Evolutionary conservation across 2,888 invertebrate species (phyloP).

Genomic region (Latrodectus elegans): DNA sequence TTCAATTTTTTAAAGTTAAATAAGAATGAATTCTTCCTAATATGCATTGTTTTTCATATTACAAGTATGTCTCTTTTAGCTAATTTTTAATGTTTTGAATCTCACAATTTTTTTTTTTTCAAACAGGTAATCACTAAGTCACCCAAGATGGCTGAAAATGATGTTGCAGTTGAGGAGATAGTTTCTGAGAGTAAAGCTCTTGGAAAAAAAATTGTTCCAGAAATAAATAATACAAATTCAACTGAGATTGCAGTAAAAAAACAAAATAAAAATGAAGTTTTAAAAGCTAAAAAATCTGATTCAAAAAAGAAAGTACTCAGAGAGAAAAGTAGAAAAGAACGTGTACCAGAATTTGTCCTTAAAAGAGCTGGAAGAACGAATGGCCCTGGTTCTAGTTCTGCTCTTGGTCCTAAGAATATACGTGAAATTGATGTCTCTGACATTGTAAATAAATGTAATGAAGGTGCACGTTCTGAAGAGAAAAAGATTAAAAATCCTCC

Average conservation of each 20-base stretch:
- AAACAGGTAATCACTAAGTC: not conserved
- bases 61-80: not conserved
- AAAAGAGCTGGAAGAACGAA: not conserved
- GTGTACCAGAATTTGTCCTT: too few species aligned
- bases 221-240: not conserved
- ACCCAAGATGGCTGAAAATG: constrained; percentile 23
- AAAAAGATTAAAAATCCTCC: too few species aligned
- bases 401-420: too few species aligned
- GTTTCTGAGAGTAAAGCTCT: constrained; percentile 77
- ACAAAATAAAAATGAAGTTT: too few species aligned
- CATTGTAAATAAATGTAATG: rapidly evolving
- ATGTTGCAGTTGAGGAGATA: constrained; percentile 83
- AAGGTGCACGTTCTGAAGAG: not conserved
- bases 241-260: too few species aligned
- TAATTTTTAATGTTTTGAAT: not conserved
- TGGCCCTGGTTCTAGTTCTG: not conserved
- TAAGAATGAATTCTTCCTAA: too few species aligned
- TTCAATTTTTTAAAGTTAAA: too few species aligned
- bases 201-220: not conserved
- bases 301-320: constrained; percentile 73
- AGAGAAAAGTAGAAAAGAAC: not conserved
- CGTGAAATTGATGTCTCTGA: not conserved
- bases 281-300: not conserved
- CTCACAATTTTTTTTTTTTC: not conserved
- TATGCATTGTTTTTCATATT: not conserved